Conservation (phyloP, 2,113 vertebrate species). For the Nothoprocta perdicaria region DNA sequence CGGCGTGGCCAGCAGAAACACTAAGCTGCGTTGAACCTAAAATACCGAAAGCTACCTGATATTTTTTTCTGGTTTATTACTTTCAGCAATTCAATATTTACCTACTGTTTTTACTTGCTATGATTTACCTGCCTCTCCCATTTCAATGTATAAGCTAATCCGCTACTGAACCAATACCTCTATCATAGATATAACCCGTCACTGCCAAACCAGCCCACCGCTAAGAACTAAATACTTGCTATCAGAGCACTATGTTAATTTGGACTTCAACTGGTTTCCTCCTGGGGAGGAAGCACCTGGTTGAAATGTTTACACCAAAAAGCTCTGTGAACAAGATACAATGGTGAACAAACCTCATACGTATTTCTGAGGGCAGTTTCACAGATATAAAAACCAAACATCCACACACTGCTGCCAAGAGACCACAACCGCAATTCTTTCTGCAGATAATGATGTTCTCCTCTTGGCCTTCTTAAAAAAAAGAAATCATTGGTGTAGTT, state of each 20-base stretch:
- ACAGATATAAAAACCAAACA: conserved; percentile 42
- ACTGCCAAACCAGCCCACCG: conserved; percentile 1
- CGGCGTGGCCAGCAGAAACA: not conserved
- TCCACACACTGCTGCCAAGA: not conserved
- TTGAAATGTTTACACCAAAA: conserved; percentile 73
- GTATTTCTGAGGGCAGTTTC: conserved; percentile 29
- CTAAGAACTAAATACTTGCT: conserved; percentile 75
- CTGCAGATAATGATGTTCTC: conserved; percentile 33
- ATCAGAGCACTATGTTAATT: conserved; percentile 66
- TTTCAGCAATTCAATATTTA: not conserved
- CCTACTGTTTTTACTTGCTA: not conserved
- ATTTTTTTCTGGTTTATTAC: not conserved
- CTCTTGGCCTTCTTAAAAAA: conserved; percentile 35
- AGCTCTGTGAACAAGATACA: conserved; percentile 59
- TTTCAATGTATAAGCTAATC: not conserved
- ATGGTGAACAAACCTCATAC: conserved; percentile 46
- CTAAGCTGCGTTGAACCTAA: not conserved
- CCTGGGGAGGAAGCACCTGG: conserved; percentile 73
- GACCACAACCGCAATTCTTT: conserved; percentile 21
- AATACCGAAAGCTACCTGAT: not conserved
- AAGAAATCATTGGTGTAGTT: conserved; percentile 26
- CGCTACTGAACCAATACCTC: conserved; percentile 31
- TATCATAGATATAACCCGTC: conserved; percentile 27
- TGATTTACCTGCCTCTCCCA: not conserved
- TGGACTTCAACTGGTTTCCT: conserved; percentile 67